A percentile compares a stretch with the other conserved stretches of the same genome.
phyloP scores from a whole-genome alignment of 2,113 vertebrate species.

The Indicator maculatus region DNA sequence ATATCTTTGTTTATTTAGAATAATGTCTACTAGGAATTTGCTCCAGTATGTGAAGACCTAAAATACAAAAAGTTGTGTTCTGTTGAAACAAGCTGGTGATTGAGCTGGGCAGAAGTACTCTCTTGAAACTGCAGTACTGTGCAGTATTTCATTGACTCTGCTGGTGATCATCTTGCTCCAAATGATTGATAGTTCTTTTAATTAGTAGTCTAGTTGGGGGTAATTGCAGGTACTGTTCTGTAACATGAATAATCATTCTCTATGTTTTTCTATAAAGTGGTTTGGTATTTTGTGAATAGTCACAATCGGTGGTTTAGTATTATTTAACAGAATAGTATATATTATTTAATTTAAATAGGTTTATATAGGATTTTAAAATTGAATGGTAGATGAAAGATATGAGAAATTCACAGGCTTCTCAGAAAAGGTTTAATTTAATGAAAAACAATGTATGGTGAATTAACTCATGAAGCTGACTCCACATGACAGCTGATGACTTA shows the following conservation, averaged over 20 bases:
- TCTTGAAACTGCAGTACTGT: neutral
- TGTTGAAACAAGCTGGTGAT: neutral
- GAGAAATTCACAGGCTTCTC: neutral
- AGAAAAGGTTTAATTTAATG: neutral
- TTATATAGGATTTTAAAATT: constrained; percentile 19
- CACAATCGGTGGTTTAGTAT: neutral
- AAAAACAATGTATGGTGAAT: neutral
- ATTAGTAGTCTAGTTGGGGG: constrained; percentile 6
- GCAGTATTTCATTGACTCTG: neutral
- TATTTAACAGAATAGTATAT: neutral
- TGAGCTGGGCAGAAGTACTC: neutral
- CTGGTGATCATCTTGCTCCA: neutral
- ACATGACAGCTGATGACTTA: neutral
- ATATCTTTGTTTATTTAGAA: accelerated
- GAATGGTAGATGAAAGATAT: neutral
- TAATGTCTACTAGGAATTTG: neutral
- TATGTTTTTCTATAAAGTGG: accelerated
- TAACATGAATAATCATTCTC: neutral
- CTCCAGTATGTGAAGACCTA: neutral
- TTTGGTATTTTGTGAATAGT: neutral
- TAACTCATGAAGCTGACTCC: neutral
- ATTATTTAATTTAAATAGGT: neutral
- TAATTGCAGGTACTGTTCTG: constrained; percentile 16
- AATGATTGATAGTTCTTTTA: constrained; percentile 34
- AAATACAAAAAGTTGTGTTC: neutral